Base-by-base conservation (phyloP, 2,888 invertebrate genomes). In the Prosapia bicincta region DNA sequence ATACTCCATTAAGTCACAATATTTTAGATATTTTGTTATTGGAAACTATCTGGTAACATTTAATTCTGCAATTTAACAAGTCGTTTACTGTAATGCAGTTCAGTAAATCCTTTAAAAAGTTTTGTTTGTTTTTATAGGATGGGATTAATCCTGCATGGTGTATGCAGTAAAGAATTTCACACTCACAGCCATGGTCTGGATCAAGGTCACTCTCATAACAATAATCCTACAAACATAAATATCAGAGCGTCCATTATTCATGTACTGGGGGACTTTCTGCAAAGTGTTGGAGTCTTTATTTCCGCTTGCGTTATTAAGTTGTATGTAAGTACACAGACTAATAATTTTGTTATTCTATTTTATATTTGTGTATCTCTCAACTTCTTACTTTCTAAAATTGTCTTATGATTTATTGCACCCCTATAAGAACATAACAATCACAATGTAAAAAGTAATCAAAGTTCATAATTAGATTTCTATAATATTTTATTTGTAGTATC, bases 181-280 rank as follows among this genome's bases (percentile, higher is more conserved):
- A 2, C 7, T 15, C 38, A 38, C 13, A 38, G 38, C 13, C 79
- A 80, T 77, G 74, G 75, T 13, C 79, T 10, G 86, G 85, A 74
- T 85, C 85, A 85, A 82, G 75, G 85, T 76, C 87, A 88, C 82
- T 83, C 86, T 26, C 88, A 87, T 82, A 81, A 83, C 75, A 80
- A 82, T 75, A 77, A 79, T 23, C 65, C 26, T 20, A 38, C 66
- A 9, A 93, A 93, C 83, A 90, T 93, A 79, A 93, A 95, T 83
- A 89, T 96, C 0, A 89, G 95, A 65, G 96, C 96, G 0, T 96
- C 96, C 0, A 89, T 95, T 78, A 93, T 96, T 79, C 96, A 97
- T 85, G 95, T 96, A 26, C 86, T 97, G 72, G 96, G 96, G 0
- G 96, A 97, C 84, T 88, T 97, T 66, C 89, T 96, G 76, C 96